Base-by-base conservation (phyloP, 2,113 vertebrate species). In the Pipa parva region DNA sequence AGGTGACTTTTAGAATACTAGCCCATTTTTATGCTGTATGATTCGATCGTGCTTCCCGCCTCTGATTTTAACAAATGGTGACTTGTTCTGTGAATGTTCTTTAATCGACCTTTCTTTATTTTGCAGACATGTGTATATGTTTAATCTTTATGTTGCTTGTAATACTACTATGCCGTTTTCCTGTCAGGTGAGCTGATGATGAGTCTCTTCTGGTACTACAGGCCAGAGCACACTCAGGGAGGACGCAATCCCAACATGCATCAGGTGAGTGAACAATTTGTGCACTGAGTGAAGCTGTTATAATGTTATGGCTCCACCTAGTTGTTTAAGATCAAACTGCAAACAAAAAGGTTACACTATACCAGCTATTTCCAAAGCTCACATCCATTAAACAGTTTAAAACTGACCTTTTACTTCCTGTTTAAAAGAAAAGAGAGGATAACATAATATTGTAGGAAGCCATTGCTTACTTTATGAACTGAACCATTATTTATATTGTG, bases 201-300 rank as follows among this genome's bases (percentile, higher is more conserved):
- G 95, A 99, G 96, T 79, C 90, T 99, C 76, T 91, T 98, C 82
- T 99, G 96, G 96, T 99, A 97, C 85, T 99, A 99, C 86, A 88
- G 96, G 76, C 96, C 95, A 42, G 96, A 99, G 84, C 96, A 99
- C 91, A 95, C 95, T 74, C 95, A 99, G 84, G 95, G 92, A 64
- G 95, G 96, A 63, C 89, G 87, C 72, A 95, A 88, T 77, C 92
- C 92, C 80, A 92, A 88, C 73, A 81, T 93, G 80, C 95, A 98
- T 76, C 93, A 97, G 92, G 96, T 98, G 80, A 69, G 48, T 54
- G 33, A 7, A n/a, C 6, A 9, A 5, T 56, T 13, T 54, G 25
- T 26, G 51, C 25, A 13, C 18, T 20, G n/a, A 21, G 46, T 49
- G 7, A n/a, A 21, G n/a, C 20, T 11, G 12, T 17, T 10, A 21